Evolutionary conservation across 2,888 invertebrate genomes (phyloP).

Genomic region (Conchocele bisecta): DNA sequence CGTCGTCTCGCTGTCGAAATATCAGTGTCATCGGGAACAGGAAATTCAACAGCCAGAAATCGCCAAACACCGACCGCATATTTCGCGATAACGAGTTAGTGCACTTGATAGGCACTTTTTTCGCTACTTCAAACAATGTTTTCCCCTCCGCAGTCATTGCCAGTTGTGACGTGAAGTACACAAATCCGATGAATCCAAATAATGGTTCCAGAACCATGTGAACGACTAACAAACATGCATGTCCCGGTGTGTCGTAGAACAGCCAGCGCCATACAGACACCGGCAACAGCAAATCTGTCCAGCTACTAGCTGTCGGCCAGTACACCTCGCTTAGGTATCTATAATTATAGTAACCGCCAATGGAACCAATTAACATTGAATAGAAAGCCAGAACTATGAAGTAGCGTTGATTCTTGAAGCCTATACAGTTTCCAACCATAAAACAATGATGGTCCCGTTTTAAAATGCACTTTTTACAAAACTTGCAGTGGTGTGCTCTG

Average conservation of each 20-base stretch:
- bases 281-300: slow-evolving; percentile 62
- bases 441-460: slow-evolving; percentile 79
- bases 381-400: slow-evolving; percentile 71
- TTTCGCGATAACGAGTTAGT: slow-evolving; percentile 56
- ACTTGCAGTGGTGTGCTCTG: slow-evolving; percentile 72
- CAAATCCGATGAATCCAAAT: slow-evolving; percentile 55
- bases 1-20: slow-evolving; percentile 67
- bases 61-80: slow-evolving; percentile 70
- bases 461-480: slow-evolving; percentile 74
- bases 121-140: slow-evolving; percentile 65
- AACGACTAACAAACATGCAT: slow-evolving; percentile 57
- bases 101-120: slow-evolving; percentile 57
- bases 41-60: slow-evolving; percentile 71
- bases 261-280: slow-evolving; percentile 52
- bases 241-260: slow-evolving; percentile 38
- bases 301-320: slow-evolving; percentile 43
- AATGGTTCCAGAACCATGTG: slow-evolving; percentile 56
- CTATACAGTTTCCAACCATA: slow-evolving; percentile 73
- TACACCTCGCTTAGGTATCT: slow-evolving; percentile 58
- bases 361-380: slow-evolving; percentile 52
- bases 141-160: slow-evolving; percentile 56
- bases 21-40: slow-evolving; percentile 68
- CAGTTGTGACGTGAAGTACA: slow-evolving; percentile 60
- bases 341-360: slow-evolving; percentile 58
- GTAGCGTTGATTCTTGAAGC: slow-evolving; percentile 74